Percentiles rank a stretch among this genome's conserved stretches.
These are phyloP conservation scores for Istiophorus platypterus DNA, from an alignment of 2,113 vertebrate genomes.

Conservation along the genomic window DNA sequence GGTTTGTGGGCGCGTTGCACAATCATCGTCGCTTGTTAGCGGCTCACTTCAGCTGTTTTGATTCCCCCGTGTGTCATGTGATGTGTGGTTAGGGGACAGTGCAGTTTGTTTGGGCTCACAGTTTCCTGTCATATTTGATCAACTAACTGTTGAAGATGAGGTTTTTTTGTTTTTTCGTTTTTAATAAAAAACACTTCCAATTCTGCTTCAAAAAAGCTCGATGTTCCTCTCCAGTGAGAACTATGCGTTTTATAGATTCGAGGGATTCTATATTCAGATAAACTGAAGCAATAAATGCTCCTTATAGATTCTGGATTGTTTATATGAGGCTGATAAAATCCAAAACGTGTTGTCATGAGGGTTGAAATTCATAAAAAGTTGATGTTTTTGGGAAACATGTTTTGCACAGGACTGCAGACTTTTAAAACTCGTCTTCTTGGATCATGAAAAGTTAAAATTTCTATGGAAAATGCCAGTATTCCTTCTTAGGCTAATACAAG, in stretches of 20 bases:
- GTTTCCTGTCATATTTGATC: slow-evolving; percentile 28
- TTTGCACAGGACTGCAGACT: neutral
- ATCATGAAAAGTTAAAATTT: neutral
- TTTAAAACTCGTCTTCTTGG: too few relatives aligned
- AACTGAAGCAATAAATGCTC: slow-evolving; percentile 4
- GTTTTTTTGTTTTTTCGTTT: too few relatives aligned
- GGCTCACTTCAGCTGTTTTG: slow-evolving; percentile 44
- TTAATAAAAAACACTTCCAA: neutral
- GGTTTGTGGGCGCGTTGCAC: slow-evolving; percentile 48
- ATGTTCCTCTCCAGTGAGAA: slow-evolving; percentile 14
- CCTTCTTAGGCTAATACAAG: neutral
- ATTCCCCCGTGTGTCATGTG: slow-evolving; percentile 20
- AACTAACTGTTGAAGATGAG: neutral
- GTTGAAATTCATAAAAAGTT: neutral
- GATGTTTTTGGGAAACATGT: neutral
- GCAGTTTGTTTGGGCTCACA: slow-evolving; percentile 6
- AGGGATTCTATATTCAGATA: slow-evolving; percentile 19
- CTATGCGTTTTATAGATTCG: slow-evolving; percentile 26
- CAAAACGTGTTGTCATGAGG: neutral
- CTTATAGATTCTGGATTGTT: slow-evolving; percentile 10
- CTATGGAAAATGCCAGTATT: neutral
- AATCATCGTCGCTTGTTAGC: slow-evolving; percentile 34
- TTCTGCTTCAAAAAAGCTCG: slow-evolving; percentile 21
- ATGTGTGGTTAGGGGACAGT: slow-evolving; percentile 2
- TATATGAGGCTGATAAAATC: slow-evolving; percentile 21